phyloP scores from a whole-genome alignment of 2,797 vertebrate genomes.

The Girardinus metallicus region DNA sequence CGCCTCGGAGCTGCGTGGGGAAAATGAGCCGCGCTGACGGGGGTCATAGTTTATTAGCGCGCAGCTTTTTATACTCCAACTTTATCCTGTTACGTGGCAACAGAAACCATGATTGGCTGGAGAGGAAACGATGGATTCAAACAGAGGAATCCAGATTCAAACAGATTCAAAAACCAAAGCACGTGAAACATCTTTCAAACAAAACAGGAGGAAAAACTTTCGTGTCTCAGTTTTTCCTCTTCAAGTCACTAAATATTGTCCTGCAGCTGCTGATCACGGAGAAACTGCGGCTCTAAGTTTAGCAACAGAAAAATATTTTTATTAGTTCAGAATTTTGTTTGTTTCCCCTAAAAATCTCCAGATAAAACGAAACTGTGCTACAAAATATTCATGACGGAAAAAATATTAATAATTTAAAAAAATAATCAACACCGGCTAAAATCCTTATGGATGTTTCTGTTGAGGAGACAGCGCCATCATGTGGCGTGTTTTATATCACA shows the following conservation, averaged over 20 bases:
- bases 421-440: neutral
- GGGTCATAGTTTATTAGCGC: constrained; percentile 91
- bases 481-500: constrained; percentile 25
- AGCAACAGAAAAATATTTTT: neutral
- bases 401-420: neutral
- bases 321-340: neutral
- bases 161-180: neutral
- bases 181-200: neutral
- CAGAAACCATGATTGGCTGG: constrained; percentile 94
- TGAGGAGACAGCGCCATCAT: constrained; percentile 45
- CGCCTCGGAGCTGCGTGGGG: constrained; percentile 53
- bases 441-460: too few species aligned
- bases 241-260: neutral
- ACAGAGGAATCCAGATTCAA: constrained; percentile 85
- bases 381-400: neutral
- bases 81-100: constrained; percentile 93
- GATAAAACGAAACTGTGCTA: neutral
- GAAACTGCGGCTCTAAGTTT: neutral
- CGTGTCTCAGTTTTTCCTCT: neutral
- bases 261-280: neutral
- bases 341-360: neutral
- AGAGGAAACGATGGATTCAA: constrained; percentile 88
- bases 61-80: constrained; percentile 96
- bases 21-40: constrained; percentile 86
- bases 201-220: neutral